Percentiles rank a stretch among this genome's conserved stretches.
These are phyloP conservation scores for Acleris emargana DNA, from an alignment of 2,888 invertebrate species.

Conservation along the genomic window DNA sequence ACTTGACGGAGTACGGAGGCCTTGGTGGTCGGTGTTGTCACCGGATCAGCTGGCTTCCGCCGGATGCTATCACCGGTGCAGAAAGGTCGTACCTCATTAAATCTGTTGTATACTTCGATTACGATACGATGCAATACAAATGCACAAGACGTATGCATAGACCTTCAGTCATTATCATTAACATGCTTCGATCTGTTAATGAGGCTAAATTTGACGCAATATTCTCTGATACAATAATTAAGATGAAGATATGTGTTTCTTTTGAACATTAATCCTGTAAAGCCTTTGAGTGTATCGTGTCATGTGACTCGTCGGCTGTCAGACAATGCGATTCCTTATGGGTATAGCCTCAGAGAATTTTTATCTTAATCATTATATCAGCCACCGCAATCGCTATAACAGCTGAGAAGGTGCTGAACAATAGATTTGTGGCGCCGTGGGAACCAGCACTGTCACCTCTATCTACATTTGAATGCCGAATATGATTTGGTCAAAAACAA, in stretches of 20 bases:
- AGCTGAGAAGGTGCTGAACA: slow-evolving; percentile 22
- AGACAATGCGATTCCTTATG: slow-evolving; percentile 28
- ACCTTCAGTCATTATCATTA: too few relatives aligned
- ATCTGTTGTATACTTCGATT: background rate
- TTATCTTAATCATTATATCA: slow-evolving; percentile 29
- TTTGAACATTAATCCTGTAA: too few relatives aligned
- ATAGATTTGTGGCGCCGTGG: slow-evolving; percentile 15
- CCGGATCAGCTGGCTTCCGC: slow-evolving; percentile 18
- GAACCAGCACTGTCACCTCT: slow-evolving; percentile 20
- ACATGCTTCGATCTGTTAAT: too few relatives aligned
- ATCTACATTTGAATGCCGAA: slow-evolving; percentile 16
- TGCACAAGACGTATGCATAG: too few relatives aligned
- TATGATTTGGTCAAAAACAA: slow-evolving; percentile 14
- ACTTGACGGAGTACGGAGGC: slow-evolving; percentile 28
- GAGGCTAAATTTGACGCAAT: too few relatives aligned
- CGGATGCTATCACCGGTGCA: slow-evolving; percentile 27
- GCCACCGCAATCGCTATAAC: slow-evolving; percentile 22
- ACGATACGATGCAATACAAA: background rate
- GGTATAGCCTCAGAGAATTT: slow-evolving; percentile 16
- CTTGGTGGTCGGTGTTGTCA: slow-evolving; percentile 15
- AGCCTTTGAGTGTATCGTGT: background rate
- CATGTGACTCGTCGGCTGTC: slow-evolving; percentile 19
- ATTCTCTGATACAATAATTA: too few relatives aligned
- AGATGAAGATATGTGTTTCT: too few relatives aligned
- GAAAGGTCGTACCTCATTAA: slow-evolving; percentile 15